A percentile compares a stretch with the other conserved stretches of the same genome.
Conservation (phyloP, 2,888 invertebrate genomes). For the Mythimna vitellina region DNA sequence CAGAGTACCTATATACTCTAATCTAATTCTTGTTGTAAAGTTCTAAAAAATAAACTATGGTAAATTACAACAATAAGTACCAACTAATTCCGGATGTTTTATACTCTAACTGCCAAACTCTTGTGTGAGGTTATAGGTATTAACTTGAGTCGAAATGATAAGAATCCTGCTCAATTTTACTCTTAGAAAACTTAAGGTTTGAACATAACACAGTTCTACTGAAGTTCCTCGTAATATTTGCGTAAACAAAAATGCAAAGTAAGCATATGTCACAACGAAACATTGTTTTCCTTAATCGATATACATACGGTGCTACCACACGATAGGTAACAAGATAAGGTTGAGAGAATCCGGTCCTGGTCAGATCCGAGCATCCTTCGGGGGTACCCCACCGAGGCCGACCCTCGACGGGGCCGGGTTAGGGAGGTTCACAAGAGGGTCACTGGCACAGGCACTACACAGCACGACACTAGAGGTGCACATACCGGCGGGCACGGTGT, state of each 20-base stretch:
- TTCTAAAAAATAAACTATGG: neutral
- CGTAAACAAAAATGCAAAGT: slow-evolving; percentile 4
- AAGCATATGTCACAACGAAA: slow-evolving; percentile 1
- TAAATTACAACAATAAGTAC: neutral
- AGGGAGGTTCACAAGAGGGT: slow-evolving; percentile 9
- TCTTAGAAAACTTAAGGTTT: neutral
- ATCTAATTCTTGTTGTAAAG: too few relatives aligned
- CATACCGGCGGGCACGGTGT: slow-evolving; percentile 89
- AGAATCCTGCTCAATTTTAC: neutral
- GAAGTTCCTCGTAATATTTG: neutral
- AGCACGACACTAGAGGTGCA: slow-evolving; percentile 40
- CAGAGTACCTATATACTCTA: too few relatives aligned
- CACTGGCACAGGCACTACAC: slow-evolving; percentile 53
- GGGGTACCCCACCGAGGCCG: slow-evolving; percentile 12
- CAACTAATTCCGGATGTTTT: neutral
- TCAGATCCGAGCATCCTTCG: slow-evolving; percentile 31
- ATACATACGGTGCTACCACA: slow-evolving; percentile 41
- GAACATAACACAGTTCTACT: slow-evolving; percentile 1
- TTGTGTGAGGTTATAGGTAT: neutral
- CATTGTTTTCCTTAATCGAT: slow-evolving; percentile 35
- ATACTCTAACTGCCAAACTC: neutral
- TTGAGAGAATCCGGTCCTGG: slow-evolving; percentile 16
- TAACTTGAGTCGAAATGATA: neutral
- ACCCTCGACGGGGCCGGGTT: slow-evolving; percentile 12
- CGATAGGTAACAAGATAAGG: slow-evolving; percentile 10